A percentile compares a stretch with the other conserved stretches of the same genome.
Conservation (phyloP, 2,888 invertebrate genomes). For the Phengaris alcon region DNA sequence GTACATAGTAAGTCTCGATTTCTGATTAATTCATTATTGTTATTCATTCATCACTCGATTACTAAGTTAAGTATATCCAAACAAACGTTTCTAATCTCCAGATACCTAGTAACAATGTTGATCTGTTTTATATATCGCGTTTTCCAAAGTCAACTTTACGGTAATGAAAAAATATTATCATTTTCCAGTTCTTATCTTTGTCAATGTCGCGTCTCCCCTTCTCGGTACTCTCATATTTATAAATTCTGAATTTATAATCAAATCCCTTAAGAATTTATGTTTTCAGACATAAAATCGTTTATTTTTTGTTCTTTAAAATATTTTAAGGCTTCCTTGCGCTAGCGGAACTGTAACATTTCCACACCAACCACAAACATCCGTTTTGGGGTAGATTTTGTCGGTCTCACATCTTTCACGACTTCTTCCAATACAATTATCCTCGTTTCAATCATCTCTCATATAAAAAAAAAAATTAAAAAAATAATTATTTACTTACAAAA, state of each 20-base stretch:
- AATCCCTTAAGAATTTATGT: neutral
- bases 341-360: constrained; percentile 6
- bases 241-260: constrained; percentile 4
- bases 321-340: neutral
- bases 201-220: neutral
- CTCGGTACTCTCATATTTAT: neutral
- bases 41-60: neutral
- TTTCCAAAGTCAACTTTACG: neutral
- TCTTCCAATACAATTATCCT: neutral
- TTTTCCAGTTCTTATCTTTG: neutral
- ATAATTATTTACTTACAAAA: neutral
- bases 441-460: neutral
- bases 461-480: too few relatives aligned
- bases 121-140: neutral
- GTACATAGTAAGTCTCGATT: neutral
- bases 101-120: neutral
- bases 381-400: constrained; percentile 12
- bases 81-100: neutral
- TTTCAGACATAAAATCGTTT: neutral
- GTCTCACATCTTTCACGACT: constrained; percentile 13
- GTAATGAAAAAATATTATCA: neutral
- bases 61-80: neutral
- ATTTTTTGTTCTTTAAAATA: neutral
- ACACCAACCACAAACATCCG: constrained; percentile 23
- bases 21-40: neutral